phyloP scores from a whole-genome alignment of 2,113 vertebrate genomes.

The Sakesphorus luctuosus region DNA sequence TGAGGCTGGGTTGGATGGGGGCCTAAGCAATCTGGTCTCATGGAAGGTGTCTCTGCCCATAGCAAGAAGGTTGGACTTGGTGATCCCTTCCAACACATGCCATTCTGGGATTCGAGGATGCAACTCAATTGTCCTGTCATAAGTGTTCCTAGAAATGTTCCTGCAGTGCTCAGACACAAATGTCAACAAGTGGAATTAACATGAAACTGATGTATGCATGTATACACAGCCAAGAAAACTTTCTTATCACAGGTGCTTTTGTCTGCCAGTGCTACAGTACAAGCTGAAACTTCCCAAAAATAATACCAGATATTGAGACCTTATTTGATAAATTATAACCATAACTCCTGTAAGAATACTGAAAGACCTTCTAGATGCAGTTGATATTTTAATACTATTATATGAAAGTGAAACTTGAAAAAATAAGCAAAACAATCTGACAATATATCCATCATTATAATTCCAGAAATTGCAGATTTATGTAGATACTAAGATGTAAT shows the following conservation, averaged over 20 bases:
- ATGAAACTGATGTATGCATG: not conserved
- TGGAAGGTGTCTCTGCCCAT: not conserved
- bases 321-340: not conserved
- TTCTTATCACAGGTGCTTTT: not conserved
- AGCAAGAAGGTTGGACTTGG: not conserved
- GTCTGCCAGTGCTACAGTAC: not conserved
- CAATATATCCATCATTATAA: not conserved
- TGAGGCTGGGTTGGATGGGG: not conserved
- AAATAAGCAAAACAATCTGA: not conserved
- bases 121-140: not conserved
- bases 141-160: not conserved
- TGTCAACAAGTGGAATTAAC: not conserved
- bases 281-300: not conserved
- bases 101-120: not conserved
- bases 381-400: not conserved
- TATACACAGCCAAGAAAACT: not conserved
- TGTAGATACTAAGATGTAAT: not conserved
- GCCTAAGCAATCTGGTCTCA: not conserved
- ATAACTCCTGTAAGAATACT: not conserved
- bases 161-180: not conserved
- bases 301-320: not conserved
- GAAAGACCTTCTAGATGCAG: not conserved
- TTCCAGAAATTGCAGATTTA: not conserved
- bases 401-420: not conserved
- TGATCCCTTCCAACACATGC: not conserved